Percentiles rank a stretch among this genome's conserved stretches.
These are phyloP conservation scores for Eumeta japonica DNA, from an alignment of 1,140 invertebrate genomes.

Conservation along the genomic window DNA sequence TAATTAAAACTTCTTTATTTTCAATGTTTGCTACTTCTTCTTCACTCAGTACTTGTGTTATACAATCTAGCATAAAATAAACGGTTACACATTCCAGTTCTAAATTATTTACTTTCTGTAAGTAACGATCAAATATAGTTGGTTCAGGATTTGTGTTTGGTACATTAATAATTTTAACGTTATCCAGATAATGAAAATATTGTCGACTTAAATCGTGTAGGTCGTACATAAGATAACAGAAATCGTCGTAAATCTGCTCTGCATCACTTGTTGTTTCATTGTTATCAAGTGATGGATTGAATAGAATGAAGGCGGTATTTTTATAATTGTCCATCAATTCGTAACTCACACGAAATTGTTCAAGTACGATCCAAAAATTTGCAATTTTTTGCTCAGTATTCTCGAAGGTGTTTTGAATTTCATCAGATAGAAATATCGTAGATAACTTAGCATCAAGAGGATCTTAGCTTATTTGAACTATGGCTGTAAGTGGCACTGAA, in stretches of 20 bases:
- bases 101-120: too few relatives aligned
- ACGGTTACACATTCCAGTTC: slow-evolving; percentile 48
- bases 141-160: too few relatives aligned
- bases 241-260: slow-evolving; percentile 52
- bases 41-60: slow-evolving; percentile 36
- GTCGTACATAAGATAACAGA: slow-evolving; percentile 55
- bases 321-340: slow-evolving; percentile 29
- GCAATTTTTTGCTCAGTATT: slow-evolving; percentile 29
- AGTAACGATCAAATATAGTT: too few relatives aligned
- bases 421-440: too few relatives aligned
- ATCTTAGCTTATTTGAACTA: slow-evolving; percentile 42
- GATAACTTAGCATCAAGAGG: slow-evolving; percentile 15
- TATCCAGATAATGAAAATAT: slow-evolving; percentile 48
- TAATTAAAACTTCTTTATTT: too few relatives aligned
- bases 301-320: slow-evolving; percentile 47
- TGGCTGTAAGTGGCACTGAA: slow-evolving; percentile 47
- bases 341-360: slow-evolving; percentile 29
- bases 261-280: slow-evolving; percentile 27
- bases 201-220: slow-evolving; percentile 55
- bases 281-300: slow-evolving; percentile 36
- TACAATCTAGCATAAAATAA: slow-evolving; percentile 44
- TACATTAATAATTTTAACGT: slow-evolving; percentile 46
- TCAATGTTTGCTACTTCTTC: too few relatives aligned
- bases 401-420: too few relatives aligned
- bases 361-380: slow-evolving; percentile 42